phyloP scores from a whole-genome alignment of 64 coral and sea anemone genomes.

The Orbicella faveolata region DNA sequence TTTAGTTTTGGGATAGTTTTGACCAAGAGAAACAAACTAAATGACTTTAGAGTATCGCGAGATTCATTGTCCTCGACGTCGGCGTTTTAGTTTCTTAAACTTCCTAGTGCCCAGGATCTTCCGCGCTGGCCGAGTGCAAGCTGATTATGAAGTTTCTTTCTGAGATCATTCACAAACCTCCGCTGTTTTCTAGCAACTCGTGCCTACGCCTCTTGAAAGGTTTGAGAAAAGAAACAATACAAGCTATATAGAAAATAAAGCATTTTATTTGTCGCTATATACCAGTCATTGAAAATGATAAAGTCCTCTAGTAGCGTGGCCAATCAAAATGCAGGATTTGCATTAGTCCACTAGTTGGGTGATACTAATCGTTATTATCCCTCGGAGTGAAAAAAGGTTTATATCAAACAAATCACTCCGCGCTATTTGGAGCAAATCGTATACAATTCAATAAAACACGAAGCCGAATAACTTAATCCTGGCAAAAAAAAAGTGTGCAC shows the following conservation, averaged over 20 bases:
- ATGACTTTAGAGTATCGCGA: no score
- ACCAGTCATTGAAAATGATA: not conserved
- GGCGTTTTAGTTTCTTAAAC: no score
- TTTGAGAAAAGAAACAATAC: not conserved
- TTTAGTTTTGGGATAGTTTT: no score
- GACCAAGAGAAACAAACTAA: no score
- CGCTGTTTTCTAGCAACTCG: no score
- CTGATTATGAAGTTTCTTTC: no score
- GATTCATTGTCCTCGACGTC: no score
- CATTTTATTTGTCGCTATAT: not conserved
- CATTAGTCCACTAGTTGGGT: no score
- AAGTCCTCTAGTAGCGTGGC: no score
- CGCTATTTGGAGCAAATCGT: not conserved
- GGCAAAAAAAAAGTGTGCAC: not conserved
- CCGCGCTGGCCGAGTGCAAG: no score
- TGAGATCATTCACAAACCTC: no score
- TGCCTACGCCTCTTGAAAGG: not conserved
- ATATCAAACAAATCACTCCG: not conserved
- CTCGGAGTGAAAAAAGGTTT: not conserved
- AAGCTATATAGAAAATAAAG: not conserved
- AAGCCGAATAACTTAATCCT: conserved; percentile 15
- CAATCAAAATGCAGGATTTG: not conserved
- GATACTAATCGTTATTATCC: not conserved
- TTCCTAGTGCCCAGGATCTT: no score
- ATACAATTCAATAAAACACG: not conserved